Evolutionary conservation across 2,113 vertebrate genomes (phyloP).

Genomic region (Lanius collurio): DNA sequence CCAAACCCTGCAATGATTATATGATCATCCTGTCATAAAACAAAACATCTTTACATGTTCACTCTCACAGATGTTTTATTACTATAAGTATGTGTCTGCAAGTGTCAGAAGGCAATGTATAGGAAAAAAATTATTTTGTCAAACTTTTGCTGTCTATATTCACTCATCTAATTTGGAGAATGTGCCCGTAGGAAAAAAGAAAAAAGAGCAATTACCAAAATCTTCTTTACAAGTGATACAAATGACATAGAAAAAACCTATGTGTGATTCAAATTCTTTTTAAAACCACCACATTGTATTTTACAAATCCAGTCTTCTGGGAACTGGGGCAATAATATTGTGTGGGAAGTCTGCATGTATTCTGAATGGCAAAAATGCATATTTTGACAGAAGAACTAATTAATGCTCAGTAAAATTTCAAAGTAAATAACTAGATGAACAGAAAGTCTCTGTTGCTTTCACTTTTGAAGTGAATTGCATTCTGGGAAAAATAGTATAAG

Average conservation of each 20-base stretch:
- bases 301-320: not conserved
- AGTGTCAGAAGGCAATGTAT: constrained; percentile 1
- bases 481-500: not conserved
- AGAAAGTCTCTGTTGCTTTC: not conserved
- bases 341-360: not conserved
- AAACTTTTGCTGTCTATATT: not conserved
- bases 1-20: not conserved
- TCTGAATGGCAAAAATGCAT: not conserved
- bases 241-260: not conserved
- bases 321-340: not conserved
- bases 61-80: constrained; percentile 9
- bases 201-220: not conserved
- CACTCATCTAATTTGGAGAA: not conserved
- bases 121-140: not conserved
- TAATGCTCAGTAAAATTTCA: constrained; percentile 14
- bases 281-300: not conserved
- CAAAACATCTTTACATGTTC: not conserved
- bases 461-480: not conserved
- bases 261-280: not conserved
- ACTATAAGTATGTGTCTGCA: not conserved
- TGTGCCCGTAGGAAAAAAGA: not conserved
- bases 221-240: not conserved
- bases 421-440: constrained; percentile 7
- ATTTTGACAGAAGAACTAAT: constrained; percentile 9
- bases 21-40: not conserved